A percentile compares a stretch with the other conserved stretches of the same genome.
These are phyloP conservation scores for Ephialtes manifestator DNA, from an alignment of 2,888 invertebrate genomes.

Conservation along the genomic window DNA sequence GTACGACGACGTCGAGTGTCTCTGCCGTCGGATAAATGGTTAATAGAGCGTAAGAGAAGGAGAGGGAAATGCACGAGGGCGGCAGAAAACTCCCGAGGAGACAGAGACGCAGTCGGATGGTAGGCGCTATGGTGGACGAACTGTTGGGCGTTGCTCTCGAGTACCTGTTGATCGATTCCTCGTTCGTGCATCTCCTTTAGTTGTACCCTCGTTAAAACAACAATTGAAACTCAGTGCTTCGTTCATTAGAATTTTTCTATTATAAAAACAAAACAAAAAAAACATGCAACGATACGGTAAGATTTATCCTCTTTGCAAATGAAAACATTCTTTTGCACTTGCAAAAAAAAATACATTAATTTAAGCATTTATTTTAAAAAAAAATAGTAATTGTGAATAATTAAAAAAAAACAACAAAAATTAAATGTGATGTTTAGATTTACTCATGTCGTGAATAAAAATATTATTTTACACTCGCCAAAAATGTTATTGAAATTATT, in stretches of 20 bases:
- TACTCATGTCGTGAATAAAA: not conserved
- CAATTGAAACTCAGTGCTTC: not conserved
- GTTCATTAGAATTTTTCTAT: not conserved
- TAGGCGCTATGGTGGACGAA: conserved; percentile 59
- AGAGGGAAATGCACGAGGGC: conserved; percentile 59
- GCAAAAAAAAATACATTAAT: too few species aligned
- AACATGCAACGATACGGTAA: conserved; percentile 43
- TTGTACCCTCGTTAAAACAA: not conserved
- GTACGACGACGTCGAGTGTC: conserved; percentile 49
- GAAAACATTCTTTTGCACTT: too few species aligned
- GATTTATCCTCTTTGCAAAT: not conserved
- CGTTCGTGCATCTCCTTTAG: conserved; percentile 23
- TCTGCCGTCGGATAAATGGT: conserved; percentile 55
- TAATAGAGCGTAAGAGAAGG: conserved; percentile 57
- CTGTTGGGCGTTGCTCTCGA: conserved; percentile 72
- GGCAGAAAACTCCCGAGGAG: conserved; percentile 54
- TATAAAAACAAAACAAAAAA: not conserved
- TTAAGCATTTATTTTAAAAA: too few species aligned
- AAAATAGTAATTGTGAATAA: too few species aligned
- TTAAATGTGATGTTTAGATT: not conserved
- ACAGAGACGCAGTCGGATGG: conserved; percentile 50
- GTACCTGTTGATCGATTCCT: conserved; percentile 72
- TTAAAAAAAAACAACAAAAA: too few species aligned
- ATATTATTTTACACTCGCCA: not conserved
- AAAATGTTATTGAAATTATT: not conserved